Evolutionary conservation across 2,113 vertebrate species (phyloP).

Genomic region (Chaetura pelagica): DNA sequence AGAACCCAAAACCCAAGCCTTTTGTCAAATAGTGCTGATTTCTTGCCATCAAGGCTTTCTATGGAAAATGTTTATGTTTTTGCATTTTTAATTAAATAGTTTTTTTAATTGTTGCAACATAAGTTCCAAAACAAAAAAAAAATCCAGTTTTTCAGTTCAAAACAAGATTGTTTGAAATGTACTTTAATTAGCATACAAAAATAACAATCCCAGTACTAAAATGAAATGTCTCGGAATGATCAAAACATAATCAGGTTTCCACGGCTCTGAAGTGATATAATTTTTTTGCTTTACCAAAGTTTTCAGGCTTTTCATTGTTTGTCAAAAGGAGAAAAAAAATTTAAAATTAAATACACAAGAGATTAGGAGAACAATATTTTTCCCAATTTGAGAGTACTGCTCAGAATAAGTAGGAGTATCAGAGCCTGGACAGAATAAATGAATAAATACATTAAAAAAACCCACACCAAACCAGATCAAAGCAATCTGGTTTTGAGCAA

Average conservation of each 20-base stretch:
- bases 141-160: slow-evolving; percentile 62
- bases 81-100: slow-evolving; percentile 59
- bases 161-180: slow-evolving; percentile 70
- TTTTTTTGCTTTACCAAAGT: slow-evolving; percentile 42
- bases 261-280: slow-evolving; percentile 39
- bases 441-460: slow-evolving; percentile 60
- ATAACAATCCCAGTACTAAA: slow-evolving; percentile 62
- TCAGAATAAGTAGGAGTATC: slow-evolving; percentile 2
- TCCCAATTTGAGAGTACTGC: background rate
- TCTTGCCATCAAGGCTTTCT: slow-evolving; percentile 38
- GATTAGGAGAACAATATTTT: slow-evolving; percentile 30
- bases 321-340: background rate
- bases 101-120: slow-evolving; percentile 56
- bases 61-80: slow-evolving; percentile 27
- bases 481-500: slow-evolving; percentile 16
- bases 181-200: slow-evolving; percentile 70
- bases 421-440: slow-evolving; percentile 60
- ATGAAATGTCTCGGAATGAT: slow-evolving; percentile 64
- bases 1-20: background rate
- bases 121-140: slow-evolving; percentile 61
- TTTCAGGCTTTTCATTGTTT: slow-evolving; percentile 40
- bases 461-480: background rate
- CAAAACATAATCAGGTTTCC: slow-evolving; percentile 65
- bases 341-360: background rate
- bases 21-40: slow-evolving; percentile 35